Conservation (phyloP, 2,113 vertebrate species). For the Acrocephalus kingi region DNA sequence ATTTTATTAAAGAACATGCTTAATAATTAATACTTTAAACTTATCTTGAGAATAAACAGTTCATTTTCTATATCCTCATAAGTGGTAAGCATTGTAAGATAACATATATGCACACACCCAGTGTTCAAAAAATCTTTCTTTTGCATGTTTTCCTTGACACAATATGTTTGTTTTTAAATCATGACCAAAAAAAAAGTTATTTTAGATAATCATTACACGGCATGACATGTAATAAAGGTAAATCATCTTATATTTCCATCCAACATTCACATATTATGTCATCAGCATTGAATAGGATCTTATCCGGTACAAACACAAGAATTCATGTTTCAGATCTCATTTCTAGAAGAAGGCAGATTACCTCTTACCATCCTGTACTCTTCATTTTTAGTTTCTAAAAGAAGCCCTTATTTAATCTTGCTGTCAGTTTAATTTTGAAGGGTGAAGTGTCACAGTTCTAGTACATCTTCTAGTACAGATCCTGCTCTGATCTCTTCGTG, state of each 20-base stretch:
- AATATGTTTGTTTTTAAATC: background rate
- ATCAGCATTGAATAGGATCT: background rate
- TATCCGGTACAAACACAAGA: background rate
- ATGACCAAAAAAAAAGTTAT: background rate
- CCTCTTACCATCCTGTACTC: background rate
- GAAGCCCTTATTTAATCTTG: background rate
- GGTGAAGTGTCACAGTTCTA: constrained; percentile 2
- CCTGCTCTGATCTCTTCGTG: background rate
- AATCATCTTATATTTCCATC: background rate
- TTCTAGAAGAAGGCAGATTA: background rate
- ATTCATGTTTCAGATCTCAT: background rate
- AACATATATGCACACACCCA: background rate
- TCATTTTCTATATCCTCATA: background rate
- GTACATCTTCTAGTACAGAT: background rate
- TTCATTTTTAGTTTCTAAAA: background rate
- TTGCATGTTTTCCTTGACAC: background rate
- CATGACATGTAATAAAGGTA: background rate
- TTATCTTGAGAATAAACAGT: background rate
- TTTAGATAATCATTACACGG: background rate
- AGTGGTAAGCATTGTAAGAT: background rate
- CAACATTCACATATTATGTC: background rate
- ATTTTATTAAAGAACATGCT: background rate
- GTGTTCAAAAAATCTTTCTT: background rate
- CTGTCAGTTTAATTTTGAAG: constrained; percentile 25
- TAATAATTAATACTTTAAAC: background rate